Evolutionary conservation across 2,797 vertebrate species (phyloP).

Genomic region (Acomys russatus): DNA sequence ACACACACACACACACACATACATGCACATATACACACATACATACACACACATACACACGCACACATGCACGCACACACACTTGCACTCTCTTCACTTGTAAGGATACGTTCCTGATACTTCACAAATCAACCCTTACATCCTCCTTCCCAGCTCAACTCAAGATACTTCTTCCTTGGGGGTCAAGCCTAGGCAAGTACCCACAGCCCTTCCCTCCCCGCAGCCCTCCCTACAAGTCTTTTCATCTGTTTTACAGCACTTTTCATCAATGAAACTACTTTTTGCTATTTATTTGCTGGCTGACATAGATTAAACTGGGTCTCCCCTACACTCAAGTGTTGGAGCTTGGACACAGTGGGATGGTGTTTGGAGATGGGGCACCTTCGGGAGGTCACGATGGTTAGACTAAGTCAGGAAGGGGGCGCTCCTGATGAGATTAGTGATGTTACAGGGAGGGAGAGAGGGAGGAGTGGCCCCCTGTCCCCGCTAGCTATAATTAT

Average conservation of each 20-base stretch:
- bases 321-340: too few relatives aligned
- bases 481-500: not conserved
- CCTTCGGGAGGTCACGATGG: not conserved
- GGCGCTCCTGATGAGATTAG: not conserved
- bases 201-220: rapidly evolving
- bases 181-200: rapidly evolving
- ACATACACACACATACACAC: not conserved
- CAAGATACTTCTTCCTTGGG: not conserved
- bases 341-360: not conserved
- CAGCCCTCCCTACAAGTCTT: not conserved
- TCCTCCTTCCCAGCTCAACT: not conserved
- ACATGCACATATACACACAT: not conserved
- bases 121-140: not conserved
- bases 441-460: not conserved
- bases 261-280: not conserved
- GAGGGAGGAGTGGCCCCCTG: not conserved
- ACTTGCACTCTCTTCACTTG: rapidly evolving
- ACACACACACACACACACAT: not conserved
- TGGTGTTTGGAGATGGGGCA: not conserved
- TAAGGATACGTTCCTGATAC: not conserved
- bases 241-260: not conserved
- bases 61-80: not conserved
- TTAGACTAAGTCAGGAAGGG: not conserved
- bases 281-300: not conserved
- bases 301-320: not conserved